A percentile compares a stretch with the other conserved stretches of the same genome.
phyloP scores from a whole-genome alignment of 2,113 vertebrate genomes.

The Melanerpes aurifrons region DNA sequence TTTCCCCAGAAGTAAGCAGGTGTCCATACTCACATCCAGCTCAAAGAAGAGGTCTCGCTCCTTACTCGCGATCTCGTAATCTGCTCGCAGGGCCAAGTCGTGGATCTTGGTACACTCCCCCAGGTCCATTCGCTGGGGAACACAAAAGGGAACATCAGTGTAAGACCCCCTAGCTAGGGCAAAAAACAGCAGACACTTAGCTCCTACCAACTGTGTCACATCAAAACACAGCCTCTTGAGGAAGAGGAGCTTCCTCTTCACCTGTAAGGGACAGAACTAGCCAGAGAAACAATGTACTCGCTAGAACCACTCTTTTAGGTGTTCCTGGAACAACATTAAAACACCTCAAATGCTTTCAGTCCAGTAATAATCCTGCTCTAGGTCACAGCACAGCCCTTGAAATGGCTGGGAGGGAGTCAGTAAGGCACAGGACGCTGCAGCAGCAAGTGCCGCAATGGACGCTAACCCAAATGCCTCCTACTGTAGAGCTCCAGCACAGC shows the following conservation, averaged over 20 bases:
- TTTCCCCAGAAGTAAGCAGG: neutral
- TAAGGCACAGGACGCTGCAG: neutral
- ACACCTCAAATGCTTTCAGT: neutral
- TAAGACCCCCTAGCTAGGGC: neutral
- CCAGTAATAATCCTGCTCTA: neutral
- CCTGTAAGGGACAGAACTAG: neutral
- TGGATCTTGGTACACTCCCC: slow-evolving; percentile 99
- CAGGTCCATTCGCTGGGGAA: slow-evolving; percentile 93
- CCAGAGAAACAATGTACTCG: neutral
- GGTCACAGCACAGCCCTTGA: neutral
- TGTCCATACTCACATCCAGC: slow-evolving; percentile 90
- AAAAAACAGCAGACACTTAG: neutral
- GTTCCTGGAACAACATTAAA: neutral
- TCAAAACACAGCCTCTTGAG: neutral
- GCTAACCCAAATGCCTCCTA: neutral
- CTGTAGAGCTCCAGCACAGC: neutral
- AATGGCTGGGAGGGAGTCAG: neutral
- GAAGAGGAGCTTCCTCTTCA: neutral
- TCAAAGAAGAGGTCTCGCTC: slow-evolving; percentile 98
- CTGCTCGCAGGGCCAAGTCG: slow-evolving; percentile 95
- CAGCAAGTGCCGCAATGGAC: neutral
- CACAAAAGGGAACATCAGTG: neutral
- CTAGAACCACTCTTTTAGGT: neutral
- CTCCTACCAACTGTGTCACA: neutral
- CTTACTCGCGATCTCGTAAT: slow-evolving; percentile 99